Evolutionary conservation across 2,888 invertebrate species (phyloP), one percentile per base, ranked within the genome.

Genomic region (Calameuta idolon): DNA sequence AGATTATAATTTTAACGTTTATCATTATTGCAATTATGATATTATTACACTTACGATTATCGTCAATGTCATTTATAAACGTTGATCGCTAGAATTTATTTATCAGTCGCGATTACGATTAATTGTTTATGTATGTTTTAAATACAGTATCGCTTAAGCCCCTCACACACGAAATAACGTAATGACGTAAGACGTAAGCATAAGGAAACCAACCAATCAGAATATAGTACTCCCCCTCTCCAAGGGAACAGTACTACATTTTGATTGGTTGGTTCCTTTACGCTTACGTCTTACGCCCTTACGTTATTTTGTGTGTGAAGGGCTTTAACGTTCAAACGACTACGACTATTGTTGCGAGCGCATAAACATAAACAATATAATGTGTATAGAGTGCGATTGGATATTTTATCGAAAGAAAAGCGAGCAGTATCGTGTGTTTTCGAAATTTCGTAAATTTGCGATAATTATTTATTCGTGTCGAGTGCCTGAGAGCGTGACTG

Each of bases 361-460:
- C 73, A 78, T 73, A 78, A 78, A 76, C 78, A 78, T 78, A 78
- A 78, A 78, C 75, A 69, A n/a, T 73, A 75, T 73, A 76, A 75
- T 76, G 78, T 78, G 75, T 76, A 71, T 34, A 71, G 71, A 31
- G 71, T 23, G 71, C 15, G 71, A 34, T 34, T 33, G 71, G 31
- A 71, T 71, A 71, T 71, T 71, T 71, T 71, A 71, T 12, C 31
- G 71, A 71, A 34, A 34, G 31, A n/a, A 71, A 31, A 31, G 71
- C 12, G 11, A 71, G 15, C 23, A 23, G 23, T 55, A 71, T 31
- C 34, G 71, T 12, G 71, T 71, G 11, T 12, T 33, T 71, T 55
- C 23, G 55, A 9, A 55, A 55, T 55, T 55, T 55, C 55, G 55
- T 55, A 55, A 55, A 55, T 55, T 55, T 55, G 9, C 55, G 55